phyloP scores from a whole-genome alignment of 2,888 invertebrate genomes.

The Drosophila engyochracea region DNA sequence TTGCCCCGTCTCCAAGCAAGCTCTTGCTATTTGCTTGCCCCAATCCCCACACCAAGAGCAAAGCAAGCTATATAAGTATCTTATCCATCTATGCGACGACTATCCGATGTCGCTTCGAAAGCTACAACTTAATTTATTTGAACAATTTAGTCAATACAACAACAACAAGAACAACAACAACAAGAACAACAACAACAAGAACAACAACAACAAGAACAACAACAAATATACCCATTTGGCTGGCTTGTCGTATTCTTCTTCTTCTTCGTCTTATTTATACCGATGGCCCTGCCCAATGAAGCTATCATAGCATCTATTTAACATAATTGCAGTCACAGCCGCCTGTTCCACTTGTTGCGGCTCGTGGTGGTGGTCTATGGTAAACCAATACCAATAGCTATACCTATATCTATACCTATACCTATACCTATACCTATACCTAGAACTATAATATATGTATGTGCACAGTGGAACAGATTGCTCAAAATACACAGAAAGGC shows the following conservation, averaged over 20 bases:
- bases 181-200: slow-evolving; percentile 46
- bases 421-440: background rate
- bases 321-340: slow-evolving; percentile 69
- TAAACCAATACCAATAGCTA: slow-evolving; percentile 10
- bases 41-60: slow-evolving; percentile 68
- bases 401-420: background rate
- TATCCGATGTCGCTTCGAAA: slow-evolving; percentile 64
- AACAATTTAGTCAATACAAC: slow-evolving; percentile 77
- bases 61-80: slow-evolving; percentile 9
- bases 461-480: slow-evolving; percentile 35
- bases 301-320: slow-evolving; percentile 75
- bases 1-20: slow-evolving; percentile 18
- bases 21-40: slow-evolving; percentile 73
- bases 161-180: slow-evolving; percentile 12
- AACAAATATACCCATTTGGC: slow-evolving; percentile 55
- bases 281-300: slow-evolving; percentile 64
- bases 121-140: slow-evolving; percentile 81
- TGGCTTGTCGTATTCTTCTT: slow-evolving; percentile 64
- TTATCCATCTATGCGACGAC: slow-evolving; percentile 8
- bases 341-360: slow-evolving; percentile 22
- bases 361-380: slow-evolving; percentile 52
- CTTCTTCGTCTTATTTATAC: slow-evolving; percentile 71
- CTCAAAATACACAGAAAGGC: background rate
- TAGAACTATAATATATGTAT: background rate
- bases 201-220: slow-evolving; percentile 40